Percentiles rank a stretch among this genome's conserved stretches.
Conservation (phyloP, 2,113 vertebrate genomes). For the Epinephelus fuscoguttatus region DNA sequence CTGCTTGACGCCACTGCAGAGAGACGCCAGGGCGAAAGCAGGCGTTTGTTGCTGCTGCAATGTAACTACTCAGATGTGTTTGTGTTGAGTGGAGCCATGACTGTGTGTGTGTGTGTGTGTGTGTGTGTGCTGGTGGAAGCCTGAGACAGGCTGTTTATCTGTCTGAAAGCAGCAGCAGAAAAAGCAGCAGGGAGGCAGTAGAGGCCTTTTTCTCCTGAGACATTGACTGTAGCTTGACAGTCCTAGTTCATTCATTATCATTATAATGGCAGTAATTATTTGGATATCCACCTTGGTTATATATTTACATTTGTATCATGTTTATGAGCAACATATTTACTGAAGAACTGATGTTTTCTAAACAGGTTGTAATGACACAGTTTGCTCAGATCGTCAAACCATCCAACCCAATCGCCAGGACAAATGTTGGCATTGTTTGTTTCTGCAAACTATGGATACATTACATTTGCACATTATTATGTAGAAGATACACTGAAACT, state of each 20-base stretch:
- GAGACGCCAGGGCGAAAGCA: background rate
- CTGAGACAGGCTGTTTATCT: constrained; percentile 37
- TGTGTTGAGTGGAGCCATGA: constrained; percentile 36
- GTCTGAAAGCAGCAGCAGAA: constrained; percentile 16
- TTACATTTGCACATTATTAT: too few relatives aligned
- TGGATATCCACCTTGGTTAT: background rate
- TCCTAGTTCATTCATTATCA: background rate
- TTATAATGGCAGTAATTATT: background rate
- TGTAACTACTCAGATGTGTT: constrained; percentile 42
- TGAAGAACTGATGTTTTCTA: background rate
- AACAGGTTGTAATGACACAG: background rate
- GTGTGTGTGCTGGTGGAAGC: too few relatives aligned
- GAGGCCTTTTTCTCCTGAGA: constrained; percentile 7
- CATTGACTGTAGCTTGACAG: background rate
- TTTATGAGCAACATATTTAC: background rate
- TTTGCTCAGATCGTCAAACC: background rate
- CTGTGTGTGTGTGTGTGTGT: constrained; percentile 1
- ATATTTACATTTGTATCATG: background rate
- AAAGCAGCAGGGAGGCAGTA: background rate
- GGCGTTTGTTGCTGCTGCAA: background rate
- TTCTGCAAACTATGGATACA: too few relatives aligned
- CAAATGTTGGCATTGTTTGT: too few relatives aligned
- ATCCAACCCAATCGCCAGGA: too few relatives aligned
- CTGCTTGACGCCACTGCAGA: constrained; percentile 44
- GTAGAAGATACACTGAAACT: too few relatives aligned